These are phyloP conservation scores for Scaptomyza polygonia DNA, from an alignment of 2,888 invertebrate genomes.

Conservation along the genomic window DNA sequence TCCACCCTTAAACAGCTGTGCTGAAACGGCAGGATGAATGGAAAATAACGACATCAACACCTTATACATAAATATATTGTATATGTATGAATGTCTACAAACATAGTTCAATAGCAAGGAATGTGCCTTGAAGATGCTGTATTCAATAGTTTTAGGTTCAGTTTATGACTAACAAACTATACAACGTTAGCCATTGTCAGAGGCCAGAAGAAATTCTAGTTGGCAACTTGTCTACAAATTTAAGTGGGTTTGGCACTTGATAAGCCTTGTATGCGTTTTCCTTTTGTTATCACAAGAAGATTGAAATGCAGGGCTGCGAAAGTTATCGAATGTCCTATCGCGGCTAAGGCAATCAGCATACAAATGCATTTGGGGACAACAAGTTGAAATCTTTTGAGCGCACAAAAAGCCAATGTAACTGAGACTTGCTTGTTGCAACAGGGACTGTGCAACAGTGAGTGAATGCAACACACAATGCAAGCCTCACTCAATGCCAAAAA, in stretches of 20 bases:
- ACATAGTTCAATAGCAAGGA: slow-evolving; percentile 17
- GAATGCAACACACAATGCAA: slow-evolving; percentile 26
- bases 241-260: slow-evolving; percentile 38
- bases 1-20: neutral
- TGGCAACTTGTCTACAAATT: slow-evolving; percentile 55
- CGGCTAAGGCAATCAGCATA: slow-evolving; percentile 62
- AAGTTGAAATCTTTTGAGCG: slow-evolving; percentile 38
- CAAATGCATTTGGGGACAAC: slow-evolving; percentile 59
- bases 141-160: slow-evolving; percentile 52
- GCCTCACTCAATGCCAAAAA: slow-evolving; percentile 35
- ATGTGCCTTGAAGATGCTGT: slow-evolving; percentile 35
- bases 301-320: slow-evolving; percentile 6
- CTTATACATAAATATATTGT: no score
- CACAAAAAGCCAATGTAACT: slow-evolving; percentile 41
- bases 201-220: slow-evolving; percentile 46
- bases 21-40: neutral
- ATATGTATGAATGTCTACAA: neutral
- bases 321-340: slow-evolving; percentile 32
- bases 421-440: slow-evolving; percentile 4
- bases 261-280: slow-evolving; percentile 40
- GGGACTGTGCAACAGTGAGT: slow-evolving; percentile 11
- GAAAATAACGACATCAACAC: neutral
- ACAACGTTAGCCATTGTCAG: slow-evolving; percentile 49
- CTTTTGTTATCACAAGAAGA: neutral
- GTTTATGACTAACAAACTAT: slow-evolving; percentile 62